phyloP scores from a whole-genome alignment of 2,113 vertebrate species.

The Percopsis transmontana region DNA sequence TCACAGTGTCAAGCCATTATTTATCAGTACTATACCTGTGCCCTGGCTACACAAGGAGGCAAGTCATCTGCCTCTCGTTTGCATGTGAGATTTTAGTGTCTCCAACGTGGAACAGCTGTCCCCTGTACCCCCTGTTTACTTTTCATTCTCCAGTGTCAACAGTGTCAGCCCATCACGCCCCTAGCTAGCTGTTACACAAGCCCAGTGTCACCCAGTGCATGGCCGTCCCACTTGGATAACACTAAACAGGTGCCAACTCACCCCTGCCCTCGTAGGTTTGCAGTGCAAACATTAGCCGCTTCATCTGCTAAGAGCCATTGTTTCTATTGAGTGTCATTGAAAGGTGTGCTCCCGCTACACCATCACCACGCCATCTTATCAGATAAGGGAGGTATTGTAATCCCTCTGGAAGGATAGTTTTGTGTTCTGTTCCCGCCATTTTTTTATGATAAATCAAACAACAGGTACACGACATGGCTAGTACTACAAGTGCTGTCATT shows the following conservation, averaged over 20 bases:
- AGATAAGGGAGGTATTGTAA: constrained; percentile 32
- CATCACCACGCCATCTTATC: constrained; percentile 16
- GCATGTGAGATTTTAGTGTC: constrained; percentile 56
- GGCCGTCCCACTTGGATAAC: constrained; percentile 44
- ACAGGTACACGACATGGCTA: neutral
- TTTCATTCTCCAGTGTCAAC: constrained; percentile 65
- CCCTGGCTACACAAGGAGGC: too few species aligned
- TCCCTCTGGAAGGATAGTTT: neutral
- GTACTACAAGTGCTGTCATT: neutral
- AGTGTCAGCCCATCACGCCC: constrained; percentile 55
- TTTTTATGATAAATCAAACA: neutral
- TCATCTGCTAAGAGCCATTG: constrained; percentile 48
- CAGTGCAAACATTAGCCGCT: constrained; percentile 45
- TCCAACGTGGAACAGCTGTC: constrained; percentile 63
- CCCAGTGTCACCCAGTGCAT: constrained; percentile 17
- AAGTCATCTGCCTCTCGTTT: constrained; percentile 40
- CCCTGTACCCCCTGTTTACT: constrained; percentile 64
- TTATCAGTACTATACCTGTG: too few species aligned
- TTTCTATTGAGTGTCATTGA: constrained; percentile 21
- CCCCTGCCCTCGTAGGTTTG: constrained; percentile 46
- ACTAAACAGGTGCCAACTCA: constrained; percentile 33
- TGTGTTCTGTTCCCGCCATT: constrained; percentile 15
- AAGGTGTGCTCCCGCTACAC: constrained; percentile 32
- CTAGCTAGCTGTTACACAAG: constrained; percentile 65
- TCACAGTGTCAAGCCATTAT: too few species aligned